These are phyloP conservation scores for Pseudococcus longispinus DNA, from an alignment of 2,888 invertebrate genomes.

Conservation along the genomic window DNA sequence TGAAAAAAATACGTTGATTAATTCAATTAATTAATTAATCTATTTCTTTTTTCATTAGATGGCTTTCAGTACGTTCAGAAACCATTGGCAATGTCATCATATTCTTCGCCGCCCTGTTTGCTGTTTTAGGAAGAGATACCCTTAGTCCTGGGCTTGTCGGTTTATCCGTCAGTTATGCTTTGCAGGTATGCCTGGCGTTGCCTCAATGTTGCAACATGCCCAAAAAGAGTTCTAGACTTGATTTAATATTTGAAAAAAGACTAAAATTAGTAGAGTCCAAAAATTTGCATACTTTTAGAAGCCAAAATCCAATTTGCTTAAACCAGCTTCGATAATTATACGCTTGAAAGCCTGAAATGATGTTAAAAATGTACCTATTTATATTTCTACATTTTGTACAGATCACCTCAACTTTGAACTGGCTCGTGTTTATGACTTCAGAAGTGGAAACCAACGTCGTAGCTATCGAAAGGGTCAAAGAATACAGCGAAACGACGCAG, in stretches of 20 bases:
- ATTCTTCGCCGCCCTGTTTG: constrained; percentile 91
- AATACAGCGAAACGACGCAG: constrained; percentile 86
- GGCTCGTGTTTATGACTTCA: constrained; percentile 94
- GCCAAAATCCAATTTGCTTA: too few species aligned
- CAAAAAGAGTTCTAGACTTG: too few species aligned
- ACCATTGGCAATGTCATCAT: constrained; percentile 96
- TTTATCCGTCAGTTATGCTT: constrained; percentile 84
- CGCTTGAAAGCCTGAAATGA: too few species aligned
- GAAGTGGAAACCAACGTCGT: constrained; percentile 98
- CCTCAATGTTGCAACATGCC: too few species aligned
- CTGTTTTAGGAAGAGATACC: constrained; percentile 78
- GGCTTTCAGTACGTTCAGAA: constrained; percentile 94
- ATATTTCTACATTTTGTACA: constrained; percentile 61
- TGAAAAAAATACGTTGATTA: too few species aligned
- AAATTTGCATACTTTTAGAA: too few species aligned
- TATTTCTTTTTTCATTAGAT: constrained; percentile 68
- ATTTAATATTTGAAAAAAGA: too few species aligned
- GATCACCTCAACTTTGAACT: constrained; percentile 95
- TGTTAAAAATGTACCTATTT: too few species aligned
- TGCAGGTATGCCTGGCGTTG: constrained; percentile 75
- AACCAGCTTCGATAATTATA: too few species aligned
- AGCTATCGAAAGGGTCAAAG: constrained; percentile 95
- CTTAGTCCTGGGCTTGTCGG: constrained; percentile 82
- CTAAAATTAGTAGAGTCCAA: too few species aligned
- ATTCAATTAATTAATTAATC: not conserved